phyloP scores from a whole-genome alignment of 2,888 invertebrate genomes.

The Zaprionus bogoriensis region DNA sequence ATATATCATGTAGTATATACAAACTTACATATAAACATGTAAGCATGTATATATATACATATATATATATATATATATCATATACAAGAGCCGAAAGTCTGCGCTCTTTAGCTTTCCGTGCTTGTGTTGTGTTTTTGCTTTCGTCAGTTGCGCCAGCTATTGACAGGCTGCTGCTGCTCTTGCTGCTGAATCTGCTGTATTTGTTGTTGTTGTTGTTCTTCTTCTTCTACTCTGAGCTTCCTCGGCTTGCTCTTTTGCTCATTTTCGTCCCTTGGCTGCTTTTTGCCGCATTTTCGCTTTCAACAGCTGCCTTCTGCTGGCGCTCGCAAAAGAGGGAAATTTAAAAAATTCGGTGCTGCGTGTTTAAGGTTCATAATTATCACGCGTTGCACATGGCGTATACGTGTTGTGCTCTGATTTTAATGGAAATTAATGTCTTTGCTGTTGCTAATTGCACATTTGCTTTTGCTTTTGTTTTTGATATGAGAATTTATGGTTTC shows the following conservation, averaged over 20 bases:
- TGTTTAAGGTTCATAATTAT: conserved; percentile 69
- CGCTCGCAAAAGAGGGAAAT: background rate
- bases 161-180: conserved; percentile 36
- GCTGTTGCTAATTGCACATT: conserved; percentile 63
- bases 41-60: background rate
- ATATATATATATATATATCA: conserved; percentile 13
- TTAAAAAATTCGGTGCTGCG: conserved; percentile 39
- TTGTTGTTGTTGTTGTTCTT: background rate
- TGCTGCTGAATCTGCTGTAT: background rate
- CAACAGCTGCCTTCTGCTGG: conserved; percentile 12
- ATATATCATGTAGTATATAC: conserved; percentile 3
- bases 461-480: conserved; percentile 30
- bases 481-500: conserved; percentile 58
- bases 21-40: background rate
- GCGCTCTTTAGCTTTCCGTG: conserved; percentile 33
- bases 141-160: conserved; percentile 46
- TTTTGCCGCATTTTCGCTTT: conserved; percentile 37
- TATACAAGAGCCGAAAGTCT: conserved; percentile 33
- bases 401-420: conserved; percentile 41
- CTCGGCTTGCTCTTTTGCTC: conserved; percentile 4
- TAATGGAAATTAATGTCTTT: conserved; percentile 64
- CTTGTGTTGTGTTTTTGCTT: conserved; percentile 37
- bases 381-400: conserved; percentile 60
- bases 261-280: background rate
- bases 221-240: background rate